Percentiles rank a stretch among this genome's conserved stretches.
Evolutionary conservation across 2,797 vertebrate species (phyloP).

Genomic region (Enteromius argenteus): DNA sequence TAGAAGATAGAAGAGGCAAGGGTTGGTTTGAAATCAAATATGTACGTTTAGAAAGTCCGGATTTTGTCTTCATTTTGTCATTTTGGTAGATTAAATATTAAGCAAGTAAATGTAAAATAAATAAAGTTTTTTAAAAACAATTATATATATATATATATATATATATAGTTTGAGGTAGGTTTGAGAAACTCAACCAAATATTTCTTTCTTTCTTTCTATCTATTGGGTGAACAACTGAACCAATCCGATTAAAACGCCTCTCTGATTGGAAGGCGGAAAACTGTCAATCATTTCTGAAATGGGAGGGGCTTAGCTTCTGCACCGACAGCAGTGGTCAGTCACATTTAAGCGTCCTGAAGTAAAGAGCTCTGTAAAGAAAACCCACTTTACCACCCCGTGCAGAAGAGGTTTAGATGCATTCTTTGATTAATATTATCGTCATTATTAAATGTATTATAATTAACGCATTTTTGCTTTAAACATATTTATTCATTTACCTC

Average conservation of each 20-base stretch:
- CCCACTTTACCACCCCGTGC: neutral
- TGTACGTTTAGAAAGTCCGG: neutral
- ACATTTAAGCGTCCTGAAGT: neutral
- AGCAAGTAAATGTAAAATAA: neutral
- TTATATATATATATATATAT: neutral
- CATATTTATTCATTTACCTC: neutral
- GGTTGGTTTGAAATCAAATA: neutral
- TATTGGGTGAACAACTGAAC: slow-evolving; percentile 54
- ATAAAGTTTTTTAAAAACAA: neutral
- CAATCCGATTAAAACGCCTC: slow-evolving; percentile 49
- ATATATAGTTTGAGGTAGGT: neutral
- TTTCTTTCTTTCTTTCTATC: neutral
- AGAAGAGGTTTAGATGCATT: neutral
- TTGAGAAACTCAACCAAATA: neutral
- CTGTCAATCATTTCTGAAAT: slow-evolving; percentile 30
- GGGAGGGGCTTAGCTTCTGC: slow-evolving; percentile 31
- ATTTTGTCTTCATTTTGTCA: neutral
- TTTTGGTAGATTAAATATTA: neutral
- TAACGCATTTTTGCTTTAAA: neutral
- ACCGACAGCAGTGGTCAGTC: slow-evolving; percentile 6
- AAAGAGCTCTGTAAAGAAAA: slow-evolving; percentile 35
- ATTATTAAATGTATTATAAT: neutral
- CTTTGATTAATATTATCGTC: neutral
- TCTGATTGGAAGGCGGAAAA: slow-evolving; percentile 42
- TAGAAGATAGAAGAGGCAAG: neutral